Base-by-base conservation (phyloP, 2,888 invertebrate genomes). In the Parelbella ahira region DNA sequence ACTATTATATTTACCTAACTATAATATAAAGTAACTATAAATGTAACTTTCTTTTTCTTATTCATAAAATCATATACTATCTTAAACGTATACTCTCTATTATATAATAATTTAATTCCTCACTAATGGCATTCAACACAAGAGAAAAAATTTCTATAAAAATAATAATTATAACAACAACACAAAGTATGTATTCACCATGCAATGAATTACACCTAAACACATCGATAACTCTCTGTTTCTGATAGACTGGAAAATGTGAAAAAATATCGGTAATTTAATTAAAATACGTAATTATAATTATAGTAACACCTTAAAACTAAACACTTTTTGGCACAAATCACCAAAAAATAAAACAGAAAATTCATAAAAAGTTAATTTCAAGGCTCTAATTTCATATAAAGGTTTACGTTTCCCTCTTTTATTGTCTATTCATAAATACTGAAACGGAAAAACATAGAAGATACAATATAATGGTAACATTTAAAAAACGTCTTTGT, bases 71-170 rank as follows among this genome's bases (percentile, higher is more conserved):
- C 24, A 44, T 39, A 25, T 27, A 15, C 4, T 28, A 24, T 18
- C 23, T 48, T 41, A 49, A 37, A 49, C 51, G 44, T 49, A 48
- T 53, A 46, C 34, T 38, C 27, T 30, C 42, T 38, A 32, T 45
- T 23, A 32, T 30, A 48, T 41, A 48, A 44, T 47, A 49, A 49
- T 48, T 47, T 50, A 48, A 56, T 56, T 63, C 67, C 69, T 76
- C 60, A 66, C 75, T 77, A 80, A 79, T 77, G 80, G 80, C 81
- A 78, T 77, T 71, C 60, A 50, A 66, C 55, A 59, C 50, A 48
- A 55, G 53, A 63, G 2, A 5, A 8, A 55, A 62, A 51, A 58
- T 50, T 61, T 42, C 51, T 32, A 58, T 32, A 29, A 24, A 38
- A 37, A 23, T 37, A 58, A 51, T 50, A 47, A 55, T 50, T 18